These are phyloP conservation scores for Actias luna DNA, from an alignment of 2,888 invertebrate species.

Conservation along the genomic window DNA sequence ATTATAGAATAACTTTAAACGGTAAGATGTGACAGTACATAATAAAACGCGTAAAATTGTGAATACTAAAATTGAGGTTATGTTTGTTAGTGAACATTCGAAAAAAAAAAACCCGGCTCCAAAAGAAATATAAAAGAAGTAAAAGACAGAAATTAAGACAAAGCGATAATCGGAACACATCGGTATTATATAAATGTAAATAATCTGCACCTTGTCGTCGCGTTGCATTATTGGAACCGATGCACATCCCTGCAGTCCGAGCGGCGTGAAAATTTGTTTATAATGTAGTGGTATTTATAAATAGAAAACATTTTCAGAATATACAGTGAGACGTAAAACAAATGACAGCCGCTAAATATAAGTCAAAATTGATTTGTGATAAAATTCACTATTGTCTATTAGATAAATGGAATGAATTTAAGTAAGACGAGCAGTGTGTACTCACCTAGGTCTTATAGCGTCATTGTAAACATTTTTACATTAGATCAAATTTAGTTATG, in stretches of 20 bases:
- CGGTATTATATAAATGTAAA: constrained; percentile 37
- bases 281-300: constrained; percentile 36
- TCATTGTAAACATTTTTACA: constrained; percentile 51
- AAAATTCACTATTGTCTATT: constrained; percentile 20
- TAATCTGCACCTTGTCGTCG: constrained; percentile 75
- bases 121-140: constrained; percentile 22
- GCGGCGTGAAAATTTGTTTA: constrained; percentile 62
- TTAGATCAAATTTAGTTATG: constrained; percentile 49
- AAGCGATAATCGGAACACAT: constrained; percentile 39
- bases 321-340: constrained; percentile 73
- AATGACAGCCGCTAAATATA: constrained; percentile 77
- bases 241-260: constrained; percentile 62
- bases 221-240: constrained; percentile 76
- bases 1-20: neutral
- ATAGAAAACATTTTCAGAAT: constrained; percentile 40
- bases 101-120: constrained; percentile 25
- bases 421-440: constrained; percentile 17
- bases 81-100: constrained; percentile 38
- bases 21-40: neutral
- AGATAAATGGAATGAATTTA: neutral
- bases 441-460: constrained; percentile 63
- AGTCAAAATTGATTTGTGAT: constrained; percentile 46
- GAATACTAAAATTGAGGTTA: constrained; percentile 47
- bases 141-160: constrained; percentile 31
- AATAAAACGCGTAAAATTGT: neutral